Evolutionary conservation across 92 coral and sea anemone species (phyloP).

Genomic region (Epizoanthus ramosus): DNA sequence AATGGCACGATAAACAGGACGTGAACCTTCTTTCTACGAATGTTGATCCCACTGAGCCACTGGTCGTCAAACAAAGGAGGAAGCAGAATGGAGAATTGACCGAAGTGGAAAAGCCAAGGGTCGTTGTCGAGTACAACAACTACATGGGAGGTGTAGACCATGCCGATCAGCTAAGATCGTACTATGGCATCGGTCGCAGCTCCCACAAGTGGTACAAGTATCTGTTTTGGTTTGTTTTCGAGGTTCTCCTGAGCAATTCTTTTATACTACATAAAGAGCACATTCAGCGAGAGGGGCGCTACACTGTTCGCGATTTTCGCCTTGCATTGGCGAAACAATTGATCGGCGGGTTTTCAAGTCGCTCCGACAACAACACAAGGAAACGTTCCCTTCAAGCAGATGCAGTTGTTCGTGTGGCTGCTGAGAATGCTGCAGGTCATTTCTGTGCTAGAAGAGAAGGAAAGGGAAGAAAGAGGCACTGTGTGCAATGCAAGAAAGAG

Average conservation of each 20-base stretch:
- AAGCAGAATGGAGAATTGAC: slow-evolving; percentile 24
- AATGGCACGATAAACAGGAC: slow-evolving; percentile 11
- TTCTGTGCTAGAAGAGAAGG: slow-evolving; percentile 9
- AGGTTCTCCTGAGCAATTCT: slow-evolving; percentile 41
- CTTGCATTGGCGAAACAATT: too few species aligned
- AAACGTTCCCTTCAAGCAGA: too few species aligned
- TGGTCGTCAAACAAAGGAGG: slow-evolving; percentile 31
- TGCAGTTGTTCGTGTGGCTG: background rate
- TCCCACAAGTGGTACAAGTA: slow-evolving; percentile 31
- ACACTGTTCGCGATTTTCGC: slow-evolving; percentile 10
- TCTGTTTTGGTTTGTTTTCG: slow-evolving; percentile 27
- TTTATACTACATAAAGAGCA: slow-evolving; percentile 40
- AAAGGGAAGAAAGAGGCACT: slow-evolving; percentile 40
- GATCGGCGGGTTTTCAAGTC: too few species aligned
- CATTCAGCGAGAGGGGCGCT: slow-evolving; percentile 3
- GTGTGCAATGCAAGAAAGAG: slow-evolving; percentile 47
- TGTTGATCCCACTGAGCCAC: slow-evolving; percentile 18
- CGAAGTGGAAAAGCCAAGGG: slow-evolving; percentile 43
- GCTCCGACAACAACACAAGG: too few species aligned
- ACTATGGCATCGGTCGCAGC: slow-evolving; percentile 14
- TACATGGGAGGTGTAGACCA: slow-evolving; percentile 52
- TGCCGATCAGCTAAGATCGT: slow-evolving; percentile 44
- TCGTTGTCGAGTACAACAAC: slow-evolving; percentile 46
- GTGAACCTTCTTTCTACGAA: slow-evolving; percentile 11
- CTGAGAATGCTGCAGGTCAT: slow-evolving; percentile 19